Evolutionary conservation across 2,113 vertebrate species (phyloP), one percentile per base, ranked within the genome.

Genomic region (Cavia aperea): DNA sequence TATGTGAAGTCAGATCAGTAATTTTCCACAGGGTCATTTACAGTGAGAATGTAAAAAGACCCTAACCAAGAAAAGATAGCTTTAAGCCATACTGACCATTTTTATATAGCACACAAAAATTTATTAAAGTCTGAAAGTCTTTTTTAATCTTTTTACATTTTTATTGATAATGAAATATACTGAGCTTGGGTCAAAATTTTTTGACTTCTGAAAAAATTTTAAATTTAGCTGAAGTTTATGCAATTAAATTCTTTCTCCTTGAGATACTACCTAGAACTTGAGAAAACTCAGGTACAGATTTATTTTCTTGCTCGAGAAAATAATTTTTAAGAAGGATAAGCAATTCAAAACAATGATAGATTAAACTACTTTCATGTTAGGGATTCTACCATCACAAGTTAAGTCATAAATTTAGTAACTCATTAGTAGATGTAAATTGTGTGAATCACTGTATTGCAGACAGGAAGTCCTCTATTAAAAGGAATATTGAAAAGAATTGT

Each of bases 301-400:
- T 94, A 54, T 75, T 83, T 91, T 92, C 51, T 89, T 79, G 43
- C 43, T 58, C n/a, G 21, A 77, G 77, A 70, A 95, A 78, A 89
- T 54, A 83, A 66, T 75, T 81, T 81, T 84, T 70, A 26, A 14
- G 68, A 92, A 90, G 24, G 11, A 66, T 86, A 15, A 87, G 46
- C 8, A 58, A 73, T 79, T 93, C 33, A 43, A 62, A 95, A 86
- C 9, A 78, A 66, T 43, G 75, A 2, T 56, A 60, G 46, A 78
- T 43, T 78, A 94, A 92, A 68, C 60, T n/a, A 36, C 90, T 86
- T 87, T 91, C 24, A 81, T 14, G 14, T 3, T 83, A 88, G 51
- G 19, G 62, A 88, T 88, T 81, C 39, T 13, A 79, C 51, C 36
- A 51, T 43, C n/a, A 63, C 56, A 72, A 92, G 10, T 88, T 92